Conservation (phyloP, 2,888 invertebrate species). For the Sarcophaga subvicina region DNA sequence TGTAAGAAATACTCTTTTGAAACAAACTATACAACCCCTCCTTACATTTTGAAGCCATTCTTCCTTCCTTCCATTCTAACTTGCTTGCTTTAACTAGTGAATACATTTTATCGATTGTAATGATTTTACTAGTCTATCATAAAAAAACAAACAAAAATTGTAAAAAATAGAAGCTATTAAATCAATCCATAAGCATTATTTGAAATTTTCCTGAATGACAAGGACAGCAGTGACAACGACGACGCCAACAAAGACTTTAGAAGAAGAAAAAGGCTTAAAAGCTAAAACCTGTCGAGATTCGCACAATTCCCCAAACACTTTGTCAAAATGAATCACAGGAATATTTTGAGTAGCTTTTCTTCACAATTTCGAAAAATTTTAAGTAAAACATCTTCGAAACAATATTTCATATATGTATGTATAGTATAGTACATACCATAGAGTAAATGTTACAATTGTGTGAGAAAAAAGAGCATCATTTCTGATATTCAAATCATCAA, state of each 20-base stretch:
- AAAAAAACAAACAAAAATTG: conserved; percentile 2
- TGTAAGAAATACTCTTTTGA: too few species aligned
- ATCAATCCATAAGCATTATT: conserved; percentile 46
- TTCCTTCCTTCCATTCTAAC: too few species aligned
- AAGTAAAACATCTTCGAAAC: conserved; percentile 36
- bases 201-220: conserved; percentile 49
- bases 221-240: conserved; percentile 29
- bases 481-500: too few species aligned
- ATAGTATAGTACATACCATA: not conserved
- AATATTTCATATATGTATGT: conserved; percentile 12
- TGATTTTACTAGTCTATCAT: not conserved
- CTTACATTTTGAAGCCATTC: not conserved
- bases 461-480: not conserved
- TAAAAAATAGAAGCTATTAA: conserved; percentile 1
- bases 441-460: conserved; percentile 33
- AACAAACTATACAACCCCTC: not conserved
- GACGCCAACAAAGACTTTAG: conserved; percentile 17
- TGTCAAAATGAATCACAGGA: conserved; percentile 74
- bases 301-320: conserved; percentile 81
- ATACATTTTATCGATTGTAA: not conserved
- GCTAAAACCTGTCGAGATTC: conserved; percentile 82
- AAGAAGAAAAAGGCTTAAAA: conserved; percentile 73
- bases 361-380: conserved; percentile 20
- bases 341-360: conserved; percentile 51
- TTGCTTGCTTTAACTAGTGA: not conserved